A percentile compares a stretch with the other conserved stretches of the same genome.
phyloP scores from a whole-genome alignment of 2,113 vertebrate species.

The Thunnus thynnus region DNA sequence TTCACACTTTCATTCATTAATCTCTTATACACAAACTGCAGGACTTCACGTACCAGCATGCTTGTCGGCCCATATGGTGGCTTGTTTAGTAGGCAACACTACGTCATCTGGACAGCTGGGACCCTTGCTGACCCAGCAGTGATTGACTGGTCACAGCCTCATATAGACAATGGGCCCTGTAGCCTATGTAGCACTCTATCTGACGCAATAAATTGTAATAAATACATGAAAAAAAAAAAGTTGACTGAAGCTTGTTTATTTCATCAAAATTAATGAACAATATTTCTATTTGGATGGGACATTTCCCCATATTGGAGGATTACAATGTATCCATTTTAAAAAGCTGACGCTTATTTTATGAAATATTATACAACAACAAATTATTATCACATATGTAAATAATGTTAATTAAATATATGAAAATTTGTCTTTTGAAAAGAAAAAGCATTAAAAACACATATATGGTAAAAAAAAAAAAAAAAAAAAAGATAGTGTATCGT shows the following conservation, averaged over 20 bases:
- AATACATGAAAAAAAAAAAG: background rate
- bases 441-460: too few species aligned
- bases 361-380: too few species aligned
- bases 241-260: background rate
- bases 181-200: background rate
- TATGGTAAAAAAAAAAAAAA: background rate
- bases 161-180: conserved; percentile 33
- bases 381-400: too few species aligned
- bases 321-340: too few species aligned
- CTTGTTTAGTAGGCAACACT: conserved; percentile 30
- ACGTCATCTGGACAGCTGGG: conserved; percentile 73
- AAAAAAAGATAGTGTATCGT: too few species aligned
- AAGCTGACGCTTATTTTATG: too few species aligned
- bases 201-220: conserved; percentile 34
- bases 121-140: conserved; percentile 71
- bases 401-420: too few species aligned
- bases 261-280: background rate
- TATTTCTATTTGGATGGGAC: background rate
- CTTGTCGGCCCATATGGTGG: conserved; percentile 40
- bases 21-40: background rate
- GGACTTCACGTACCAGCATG: conserved; percentile 69
- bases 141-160: conserved; percentile 52
- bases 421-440: too few species aligned
- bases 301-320: too few species aligned
- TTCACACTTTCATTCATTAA: background rate